Evolutionary conservation across 2,888 invertebrate genomes (phyloP), one percentile per base, ranked within the genome.

Genomic region (Linnaemya tessellans): DNA sequence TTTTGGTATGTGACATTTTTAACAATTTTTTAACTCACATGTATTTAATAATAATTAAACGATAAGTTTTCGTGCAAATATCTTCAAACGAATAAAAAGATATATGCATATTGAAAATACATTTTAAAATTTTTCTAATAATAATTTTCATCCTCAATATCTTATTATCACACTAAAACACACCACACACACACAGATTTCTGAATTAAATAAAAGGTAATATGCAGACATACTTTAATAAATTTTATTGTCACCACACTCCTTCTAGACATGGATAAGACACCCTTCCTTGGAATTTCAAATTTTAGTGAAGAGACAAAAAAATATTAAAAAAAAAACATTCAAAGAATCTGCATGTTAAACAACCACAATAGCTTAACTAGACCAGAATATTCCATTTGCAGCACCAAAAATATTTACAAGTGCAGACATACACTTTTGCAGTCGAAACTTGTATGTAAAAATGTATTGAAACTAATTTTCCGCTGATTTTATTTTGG

Each of bases 401-500:
- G 25, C n/a, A 49, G 46, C 15, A 35, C 22, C 7, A 41, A 54
- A 74, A n/a, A 54, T 22, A 35, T 13, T 13, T 38, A 41, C 54
- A 77, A 35, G n/a, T 11, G 46, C 22, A 15, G 41, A 56, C 18
- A 56, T 41, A 41, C 20, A 38, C 38, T 38, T 38, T 38, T 38
- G 38, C 68, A 60, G 22, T 13, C n/a, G n/a, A n/a, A 30, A 41
- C 7, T 68, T 68, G 25, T 41, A 68, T 68, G 60, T 51, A 80
- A 82, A 75, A 83, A 58, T 80, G 74, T 68, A 80, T 80, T 70
- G 80, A 82, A 87, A 80, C 85, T 84, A 86, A 87, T 87, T 87
- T 86, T 87, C 84, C 86, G 81, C 85, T 86, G 87, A 86, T 87
- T 87, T 82, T 84, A 82, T 79, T 81, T 79, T 75, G 73, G 84